Percentiles rank a stretch among this genome's conserved stretches.
Evolutionary conservation across 2,113 vertebrate species (phyloP).

Genomic region (Bos taurus): DNA sequence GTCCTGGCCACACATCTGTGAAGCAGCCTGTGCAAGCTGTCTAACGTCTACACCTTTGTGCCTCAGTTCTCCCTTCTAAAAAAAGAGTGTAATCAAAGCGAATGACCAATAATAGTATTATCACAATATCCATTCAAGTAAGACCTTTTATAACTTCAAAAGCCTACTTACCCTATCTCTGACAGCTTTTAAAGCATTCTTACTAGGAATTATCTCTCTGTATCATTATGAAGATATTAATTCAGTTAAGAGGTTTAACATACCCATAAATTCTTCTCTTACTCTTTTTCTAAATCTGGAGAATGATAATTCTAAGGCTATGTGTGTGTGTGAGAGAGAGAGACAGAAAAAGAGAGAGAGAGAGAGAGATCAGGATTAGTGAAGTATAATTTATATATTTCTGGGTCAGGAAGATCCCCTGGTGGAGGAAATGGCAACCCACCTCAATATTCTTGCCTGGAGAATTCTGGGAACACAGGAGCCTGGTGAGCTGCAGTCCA

Average conservation of each 20-base stretch:
- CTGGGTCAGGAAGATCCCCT: not conserved
- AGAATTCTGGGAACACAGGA: not conserved
- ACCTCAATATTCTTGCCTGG: not conserved
- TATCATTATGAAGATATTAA: not conserved
- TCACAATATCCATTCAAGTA: not conserved
- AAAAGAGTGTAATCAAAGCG: not conserved
- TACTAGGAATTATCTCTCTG: not conserved
- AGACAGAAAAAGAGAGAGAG: rapidly evolving
- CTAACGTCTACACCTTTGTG: not conserved
- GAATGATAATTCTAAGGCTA: not conserved
- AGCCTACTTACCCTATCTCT: not conserved
- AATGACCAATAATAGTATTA: not conserved
- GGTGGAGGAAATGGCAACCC: not conserved
- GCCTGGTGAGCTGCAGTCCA: not conserved
- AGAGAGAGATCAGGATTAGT: not conserved
- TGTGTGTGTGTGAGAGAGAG: rapidly evolving
- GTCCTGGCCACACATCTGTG: rapidly evolving
- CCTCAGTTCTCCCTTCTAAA: not conserved
- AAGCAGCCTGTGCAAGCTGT: not conserved
- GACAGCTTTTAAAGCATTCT: not conserved
- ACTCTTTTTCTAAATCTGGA: not conserved
- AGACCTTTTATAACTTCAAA: not conserved
- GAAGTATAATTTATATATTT: not conserved
- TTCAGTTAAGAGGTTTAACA: not conserved
- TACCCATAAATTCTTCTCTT: not conserved